A percentile compares a stretch with the other conserved stretches of the same genome.
phyloP scores from a whole-genome alignment of 2,888 invertebrate genomes.

The Netelia inedita region DNA sequence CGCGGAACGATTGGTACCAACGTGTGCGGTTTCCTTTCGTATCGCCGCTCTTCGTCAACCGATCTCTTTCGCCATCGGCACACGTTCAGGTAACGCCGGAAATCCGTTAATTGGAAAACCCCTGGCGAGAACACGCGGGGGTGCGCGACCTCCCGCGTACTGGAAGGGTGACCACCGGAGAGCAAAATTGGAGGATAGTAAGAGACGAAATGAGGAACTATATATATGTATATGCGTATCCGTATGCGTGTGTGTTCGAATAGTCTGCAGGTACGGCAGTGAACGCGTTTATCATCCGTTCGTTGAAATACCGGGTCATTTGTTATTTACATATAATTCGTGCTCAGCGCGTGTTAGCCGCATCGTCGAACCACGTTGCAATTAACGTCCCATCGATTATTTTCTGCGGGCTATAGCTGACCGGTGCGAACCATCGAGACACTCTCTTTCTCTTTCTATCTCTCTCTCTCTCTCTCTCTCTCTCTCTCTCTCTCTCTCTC shows the following conservation, averaged over 20 bases:
- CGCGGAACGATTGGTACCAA: constrained; percentile 72
- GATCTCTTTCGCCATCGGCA: constrained; percentile 22
- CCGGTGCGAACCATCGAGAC: constrained; percentile 39
- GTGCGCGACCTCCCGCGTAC: constrained; percentile 2
- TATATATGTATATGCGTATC: constrained; percentile 20
- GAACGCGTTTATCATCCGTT: constrained; percentile 76
- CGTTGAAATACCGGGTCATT: constrained; percentile 77
- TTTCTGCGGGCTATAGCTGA: constrained; percentile 65
- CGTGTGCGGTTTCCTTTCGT: neutral
- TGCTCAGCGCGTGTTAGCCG: constrained; percentile 74
- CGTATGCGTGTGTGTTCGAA: neutral
- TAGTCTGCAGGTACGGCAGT: neutral
- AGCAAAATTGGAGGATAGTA: neutral
- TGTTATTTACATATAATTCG: constrained; percentile 82
- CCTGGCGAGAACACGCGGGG: constrained; percentile 72
- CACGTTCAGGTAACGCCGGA: constrained; percentile 79
- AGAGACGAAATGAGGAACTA: constrained; percentile 47
- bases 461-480: neutral
- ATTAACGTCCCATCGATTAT: constrained; percentile 81
- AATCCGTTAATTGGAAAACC: constrained; percentile 84
- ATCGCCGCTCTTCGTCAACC: neutral
- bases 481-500: constrained; percentile 15
- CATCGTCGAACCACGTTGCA: constrained; percentile 74
- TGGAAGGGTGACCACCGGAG: neutral
- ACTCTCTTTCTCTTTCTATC: constrained; percentile 3